Conservation (phyloP, 1,140 invertebrate species). For the Penaeus indicus region DNA sequence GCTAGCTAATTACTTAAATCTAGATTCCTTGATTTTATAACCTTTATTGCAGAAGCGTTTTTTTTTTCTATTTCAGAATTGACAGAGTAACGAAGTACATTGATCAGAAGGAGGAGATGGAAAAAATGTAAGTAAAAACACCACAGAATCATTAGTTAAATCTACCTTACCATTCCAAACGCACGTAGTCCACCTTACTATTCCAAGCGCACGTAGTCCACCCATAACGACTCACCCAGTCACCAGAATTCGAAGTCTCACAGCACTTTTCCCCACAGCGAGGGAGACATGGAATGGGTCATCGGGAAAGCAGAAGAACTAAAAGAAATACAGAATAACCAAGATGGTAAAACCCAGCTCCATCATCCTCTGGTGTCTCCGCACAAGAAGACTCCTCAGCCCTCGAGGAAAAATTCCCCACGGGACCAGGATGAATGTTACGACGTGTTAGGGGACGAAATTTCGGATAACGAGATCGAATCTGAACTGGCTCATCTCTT, state of each 20-base stretch:
- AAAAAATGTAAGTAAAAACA: slow-evolving; percentile 37
- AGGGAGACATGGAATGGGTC: slow-evolving; percentile 37
- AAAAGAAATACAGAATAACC: no score
- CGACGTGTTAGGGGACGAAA: no score
- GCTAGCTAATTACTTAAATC: not conserved
- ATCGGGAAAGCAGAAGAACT: slow-evolving; percentile 15
- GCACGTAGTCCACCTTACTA: not conserved
- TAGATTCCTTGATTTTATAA: not conserved
- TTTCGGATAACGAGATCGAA: no score
- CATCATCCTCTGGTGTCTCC: no score
- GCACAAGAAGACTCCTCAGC: no score
- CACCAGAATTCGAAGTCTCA: not conserved
- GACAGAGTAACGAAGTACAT: slow-evolving; percentile 45
- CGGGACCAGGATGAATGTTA: no score
- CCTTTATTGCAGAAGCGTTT: no score
- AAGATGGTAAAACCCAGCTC: no score
- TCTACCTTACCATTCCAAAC: not conserved
- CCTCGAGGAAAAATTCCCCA: no score
- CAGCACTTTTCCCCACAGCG: not conserved
- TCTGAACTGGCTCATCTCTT: no score
- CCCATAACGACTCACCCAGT: not conserved
- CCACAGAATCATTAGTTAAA: not conserved
- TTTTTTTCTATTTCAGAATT: slow-evolving; percentile 30
- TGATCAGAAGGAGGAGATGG: slow-evolving; percentile 32
- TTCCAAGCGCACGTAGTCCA: not conserved